Percentiles rank a stretch among this genome's conserved stretches.
Conservation (phyloP, 2,888 invertebrate species). For the Pediacus dermestoides region DNA sequence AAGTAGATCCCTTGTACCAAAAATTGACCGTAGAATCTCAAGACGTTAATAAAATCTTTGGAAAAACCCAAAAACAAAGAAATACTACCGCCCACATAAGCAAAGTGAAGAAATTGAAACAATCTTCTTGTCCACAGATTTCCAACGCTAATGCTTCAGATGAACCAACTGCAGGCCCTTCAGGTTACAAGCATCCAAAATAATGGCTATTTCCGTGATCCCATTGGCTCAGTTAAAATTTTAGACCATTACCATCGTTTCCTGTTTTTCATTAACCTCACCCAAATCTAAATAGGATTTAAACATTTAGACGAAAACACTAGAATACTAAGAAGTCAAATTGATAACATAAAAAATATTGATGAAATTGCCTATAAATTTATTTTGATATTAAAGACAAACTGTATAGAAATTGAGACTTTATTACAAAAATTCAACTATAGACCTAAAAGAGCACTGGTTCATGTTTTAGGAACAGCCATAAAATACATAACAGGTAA, state of each 20-base stretch:
- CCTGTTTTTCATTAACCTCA: neutral
- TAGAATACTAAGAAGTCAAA: neutral
- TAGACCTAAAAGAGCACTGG: slow-evolving; percentile 4
- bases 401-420: slow-evolving; percentile 1
- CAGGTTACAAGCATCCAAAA: neutral
- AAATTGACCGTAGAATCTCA: neutral
- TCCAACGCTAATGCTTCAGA: neutral
- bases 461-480: slow-evolving; percentile 8
- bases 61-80: neutral
- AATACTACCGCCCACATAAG: neutral
- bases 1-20: neutral
- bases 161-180: neutral
- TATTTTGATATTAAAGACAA: neutral
- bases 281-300: neutral
- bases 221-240: neutral
- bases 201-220: slow-evolving; percentile 1
- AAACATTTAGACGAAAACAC: neutral
- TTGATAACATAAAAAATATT: no score
- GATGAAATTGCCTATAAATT: neutral
- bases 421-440: neutral
- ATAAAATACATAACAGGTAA: slow-evolving; percentile 11
- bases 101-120: neutral
- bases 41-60: neutral
- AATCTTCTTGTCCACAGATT: neutral
- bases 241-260: neutral